phyloP scores from a whole-genome alignment of 1,140 invertebrate species.

The Oryzaephilus surinamensis region DNA sequence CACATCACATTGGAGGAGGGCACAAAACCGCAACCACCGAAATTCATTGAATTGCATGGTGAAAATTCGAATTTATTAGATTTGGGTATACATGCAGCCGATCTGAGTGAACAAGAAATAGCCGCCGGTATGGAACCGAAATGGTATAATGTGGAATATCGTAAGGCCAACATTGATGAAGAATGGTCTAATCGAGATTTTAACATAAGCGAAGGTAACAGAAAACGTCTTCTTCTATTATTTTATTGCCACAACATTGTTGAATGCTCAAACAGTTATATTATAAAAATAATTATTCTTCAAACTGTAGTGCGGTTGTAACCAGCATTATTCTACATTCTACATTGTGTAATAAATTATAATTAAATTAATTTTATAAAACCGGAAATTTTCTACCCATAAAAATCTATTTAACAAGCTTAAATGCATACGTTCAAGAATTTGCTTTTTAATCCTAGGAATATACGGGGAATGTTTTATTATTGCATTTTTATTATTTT shows the following conservation, averaged over 20 bases:
- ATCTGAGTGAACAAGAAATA: constrained; percentile 4
- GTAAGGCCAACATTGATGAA: constrained; percentile 9
- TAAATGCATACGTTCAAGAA: no score
- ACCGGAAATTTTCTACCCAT: no score
- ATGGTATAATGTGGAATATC: constrained; percentile 21
- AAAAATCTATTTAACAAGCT: no score
- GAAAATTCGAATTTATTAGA: constrained; percentile 36
- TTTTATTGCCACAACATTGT: constrained; percentile 1
- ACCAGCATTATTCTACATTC: no score
- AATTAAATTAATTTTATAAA: neutral
- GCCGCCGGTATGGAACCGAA: constrained; percentile 14
- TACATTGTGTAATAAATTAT: no score
- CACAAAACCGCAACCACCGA: constrained; percentile 39
- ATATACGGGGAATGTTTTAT: no score
- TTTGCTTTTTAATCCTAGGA: no score
- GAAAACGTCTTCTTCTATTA: neutral
- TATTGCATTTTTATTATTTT: constrained; percentile 7
- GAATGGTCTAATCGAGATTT: constrained; percentile 20
- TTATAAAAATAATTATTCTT: no score
- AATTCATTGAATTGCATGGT: constrained; percentile 31
- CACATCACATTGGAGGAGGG: constrained; percentile 40
- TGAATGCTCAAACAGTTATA: neutral
- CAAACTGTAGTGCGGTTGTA: no score
- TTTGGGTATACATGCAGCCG: constrained; percentile 29
- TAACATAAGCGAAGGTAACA: constrained; percentile 16